These are phyloP conservation scores for Diadromus collaris DNA, from an alignment of 2,888 invertebrate genomes.

Conservation along the genomic window DNA sequence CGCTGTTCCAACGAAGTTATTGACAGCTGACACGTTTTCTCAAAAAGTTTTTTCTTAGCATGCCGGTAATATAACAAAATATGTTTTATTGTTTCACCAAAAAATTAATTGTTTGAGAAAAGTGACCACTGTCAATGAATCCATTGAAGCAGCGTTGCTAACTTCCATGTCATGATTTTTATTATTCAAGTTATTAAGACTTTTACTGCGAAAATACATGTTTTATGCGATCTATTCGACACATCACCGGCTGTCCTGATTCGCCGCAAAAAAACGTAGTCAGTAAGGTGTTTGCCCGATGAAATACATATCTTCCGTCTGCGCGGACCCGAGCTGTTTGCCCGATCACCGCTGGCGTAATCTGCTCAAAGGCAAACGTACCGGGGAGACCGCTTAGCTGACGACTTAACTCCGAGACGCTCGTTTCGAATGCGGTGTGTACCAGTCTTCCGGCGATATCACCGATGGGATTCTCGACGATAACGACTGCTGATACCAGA, in stretches of 20 bases:
- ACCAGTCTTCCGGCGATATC: conserved; percentile 20
- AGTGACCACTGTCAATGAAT: too few relatives aligned
- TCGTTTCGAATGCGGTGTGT: conserved; percentile 8
- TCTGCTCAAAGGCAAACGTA: conserved; percentile 49
- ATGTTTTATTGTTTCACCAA: too few relatives aligned
- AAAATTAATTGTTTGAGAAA: too few relatives aligned
- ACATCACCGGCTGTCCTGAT: too few relatives aligned
- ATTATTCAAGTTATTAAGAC: neutral
- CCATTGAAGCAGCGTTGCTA: too few relatives aligned
- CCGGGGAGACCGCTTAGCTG: conserved; percentile 41
- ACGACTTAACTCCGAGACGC: conserved; percentile 33
- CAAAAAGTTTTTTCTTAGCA: too few relatives aligned
- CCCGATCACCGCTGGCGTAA: conserved; percentile 21
- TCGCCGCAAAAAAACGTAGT: neutral
- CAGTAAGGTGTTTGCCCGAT: neutral
- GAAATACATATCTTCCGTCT: neutral
- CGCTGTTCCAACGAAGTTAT: too few relatives aligned
- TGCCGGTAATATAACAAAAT: too few relatives aligned
- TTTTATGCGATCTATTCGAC: conserved; percentile 1
- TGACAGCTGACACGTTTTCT: too few relatives aligned
- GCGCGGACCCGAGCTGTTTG: conserved; percentile 7
- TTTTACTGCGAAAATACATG: conserved; percentile 10
- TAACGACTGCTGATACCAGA: neutral
- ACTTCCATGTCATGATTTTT: too few relatives aligned
- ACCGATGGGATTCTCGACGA: conserved; percentile 38